Conservation (phyloP, 2,888 invertebrate species). For the Falcaria lacertinaria region DNA sequence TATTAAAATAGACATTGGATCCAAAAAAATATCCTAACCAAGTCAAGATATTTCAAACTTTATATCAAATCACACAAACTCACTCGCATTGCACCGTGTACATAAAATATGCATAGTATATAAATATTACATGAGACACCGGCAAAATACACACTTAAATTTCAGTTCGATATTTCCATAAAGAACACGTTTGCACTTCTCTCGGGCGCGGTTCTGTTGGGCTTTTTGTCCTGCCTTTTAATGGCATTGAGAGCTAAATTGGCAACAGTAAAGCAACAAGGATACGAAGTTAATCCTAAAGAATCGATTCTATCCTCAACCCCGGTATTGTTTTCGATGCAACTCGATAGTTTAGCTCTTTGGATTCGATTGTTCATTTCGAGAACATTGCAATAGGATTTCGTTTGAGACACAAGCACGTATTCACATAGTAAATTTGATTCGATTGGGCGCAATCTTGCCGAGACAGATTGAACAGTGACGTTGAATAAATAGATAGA, state of each 20-base stretch:
- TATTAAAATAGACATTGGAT: too few species aligned
- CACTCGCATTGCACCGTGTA: not conserved
- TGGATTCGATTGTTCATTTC: not conserved
- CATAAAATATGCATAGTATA: not conserved
- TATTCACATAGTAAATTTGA: too few species aligned
- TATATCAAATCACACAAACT: not conserved
- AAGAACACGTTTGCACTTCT: constrained; percentile 2
- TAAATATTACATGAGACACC: constrained; percentile 2
- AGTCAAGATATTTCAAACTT: too few species aligned
- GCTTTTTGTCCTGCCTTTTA: not conserved
- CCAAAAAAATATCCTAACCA: too few species aligned
- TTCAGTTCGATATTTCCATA: constrained; percentile 2
- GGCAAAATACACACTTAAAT: constrained; percentile 1
- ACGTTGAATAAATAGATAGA: too few species aligned
- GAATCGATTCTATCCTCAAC: not conserved
- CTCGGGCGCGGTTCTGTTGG: not conserved
- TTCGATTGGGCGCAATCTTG: too few species aligned
- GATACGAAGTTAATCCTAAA: not conserved
- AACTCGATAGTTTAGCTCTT: not conserved
- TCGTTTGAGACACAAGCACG: not conserved
- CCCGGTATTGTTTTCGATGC: not conserved
- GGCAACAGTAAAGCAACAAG: not conserved
- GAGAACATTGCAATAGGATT: not conserved
- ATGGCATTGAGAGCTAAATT: not conserved
- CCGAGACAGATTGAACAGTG: too few species aligned